phyloP scores from a whole-genome alignment of 1,140 invertebrate species.

The Capitella teleta region DNA sequence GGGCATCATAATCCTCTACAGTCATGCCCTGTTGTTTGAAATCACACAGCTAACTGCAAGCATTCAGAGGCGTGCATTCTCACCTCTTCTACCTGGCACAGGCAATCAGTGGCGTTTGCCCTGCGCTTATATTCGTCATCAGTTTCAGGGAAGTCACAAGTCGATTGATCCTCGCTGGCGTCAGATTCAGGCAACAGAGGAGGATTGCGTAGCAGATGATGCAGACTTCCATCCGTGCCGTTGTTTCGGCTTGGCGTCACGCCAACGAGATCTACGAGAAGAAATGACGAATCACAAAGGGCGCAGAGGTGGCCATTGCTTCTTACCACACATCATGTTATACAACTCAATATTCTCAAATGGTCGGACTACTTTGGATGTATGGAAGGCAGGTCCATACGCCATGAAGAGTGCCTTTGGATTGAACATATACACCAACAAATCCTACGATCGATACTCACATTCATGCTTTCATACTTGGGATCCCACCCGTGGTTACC shows the following conservation, averaged over 20 bases:
- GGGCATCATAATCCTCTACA: not conserved
- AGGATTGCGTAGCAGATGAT: conserved; percentile 19
- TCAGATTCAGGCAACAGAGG: not conserved
- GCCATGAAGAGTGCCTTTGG: conserved; percentile 12
- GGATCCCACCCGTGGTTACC: conserved; percentile 34
- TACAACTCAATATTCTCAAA: conserved; percentile 14
- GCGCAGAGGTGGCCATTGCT: too few species aligned
- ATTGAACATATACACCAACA: too few species aligned
- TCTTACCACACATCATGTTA: conserved; percentile 13
- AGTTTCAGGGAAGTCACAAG: not conserved
- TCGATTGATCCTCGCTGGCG: not conserved
- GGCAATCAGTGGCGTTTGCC: not conserved
- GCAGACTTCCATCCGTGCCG: conserved; percentile 32
- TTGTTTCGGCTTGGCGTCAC: conserved; percentile 44
- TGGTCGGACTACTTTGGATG: not conserved
- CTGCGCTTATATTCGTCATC: conserved; percentile 1
- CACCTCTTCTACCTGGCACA: not conserved
- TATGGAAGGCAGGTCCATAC: conserved; percentile 9
- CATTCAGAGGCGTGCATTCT: not conserved
- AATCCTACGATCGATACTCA: too few species aligned
- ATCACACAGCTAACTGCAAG: not conserved
- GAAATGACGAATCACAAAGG: not conserved
- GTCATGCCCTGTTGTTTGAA: not conserved
- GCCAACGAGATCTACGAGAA: conserved; percentile 43
- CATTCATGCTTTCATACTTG: conserved; percentile 24